Conservation (phyloP, 1,140 invertebrate genomes). For the Drosophila ercepeae region DNA sequence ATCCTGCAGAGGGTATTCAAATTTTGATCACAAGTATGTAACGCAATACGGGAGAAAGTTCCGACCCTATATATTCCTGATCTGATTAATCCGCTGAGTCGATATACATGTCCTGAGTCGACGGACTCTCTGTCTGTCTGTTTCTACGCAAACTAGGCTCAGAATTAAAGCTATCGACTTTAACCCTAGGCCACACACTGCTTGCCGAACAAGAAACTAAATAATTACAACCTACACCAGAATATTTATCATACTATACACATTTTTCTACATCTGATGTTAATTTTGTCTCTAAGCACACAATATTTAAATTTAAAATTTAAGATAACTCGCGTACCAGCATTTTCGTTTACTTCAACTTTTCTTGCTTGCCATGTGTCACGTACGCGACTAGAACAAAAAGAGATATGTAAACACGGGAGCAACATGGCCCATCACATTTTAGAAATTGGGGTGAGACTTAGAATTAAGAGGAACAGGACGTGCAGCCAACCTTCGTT, state of each 20-base stretch:
- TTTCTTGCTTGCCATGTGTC: conserved; percentile 53
- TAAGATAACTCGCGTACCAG: conserved; percentile 39
- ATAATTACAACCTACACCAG: neutral
- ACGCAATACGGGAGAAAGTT: no score
- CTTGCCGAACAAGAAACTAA: no score
- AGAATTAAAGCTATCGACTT: no score
- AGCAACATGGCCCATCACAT: conserved; percentile 30
- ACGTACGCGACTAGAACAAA: conserved; percentile 38
- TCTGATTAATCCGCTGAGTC: no score
- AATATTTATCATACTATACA: neutral
- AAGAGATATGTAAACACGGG: conserved; percentile 53
- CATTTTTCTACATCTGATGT: neutral
- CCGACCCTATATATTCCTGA: no score
- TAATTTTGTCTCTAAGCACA: neutral
- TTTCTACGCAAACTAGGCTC: no score
- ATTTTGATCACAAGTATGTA: no score
- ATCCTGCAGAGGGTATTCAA: no score
- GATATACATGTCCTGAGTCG: no score
- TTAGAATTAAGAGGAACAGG: conserved; percentile 8
- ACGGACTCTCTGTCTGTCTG: no score
- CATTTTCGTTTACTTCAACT: conserved; percentile 68
- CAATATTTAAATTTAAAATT: conserved; percentile 40
- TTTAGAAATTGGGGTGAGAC: conserved; percentile 22
- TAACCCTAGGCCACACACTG: no score
- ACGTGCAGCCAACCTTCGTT: conserved; percentile 62